These are phyloP conservation scores for Mesorhabditis sp. DNA, from an alignment of 2,888 invertebrate species.

Conservation along the genomic window DNA sequence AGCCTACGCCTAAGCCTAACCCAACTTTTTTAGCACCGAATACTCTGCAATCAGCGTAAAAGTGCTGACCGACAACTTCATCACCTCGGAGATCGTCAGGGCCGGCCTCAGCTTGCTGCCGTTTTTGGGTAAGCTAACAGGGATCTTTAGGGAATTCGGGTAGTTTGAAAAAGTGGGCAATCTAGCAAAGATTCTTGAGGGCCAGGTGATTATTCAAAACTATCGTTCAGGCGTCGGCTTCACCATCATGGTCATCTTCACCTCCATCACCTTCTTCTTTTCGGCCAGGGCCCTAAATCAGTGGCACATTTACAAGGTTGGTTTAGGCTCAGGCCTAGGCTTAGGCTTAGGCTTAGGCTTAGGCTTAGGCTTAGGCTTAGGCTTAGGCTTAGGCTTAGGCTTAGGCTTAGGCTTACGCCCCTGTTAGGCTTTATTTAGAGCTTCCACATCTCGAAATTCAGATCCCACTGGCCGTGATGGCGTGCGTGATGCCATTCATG, in stretches of 20 bases:
- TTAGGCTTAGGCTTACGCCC: too few relatives aligned
- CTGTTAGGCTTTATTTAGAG: neutral
- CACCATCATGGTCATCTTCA: conserved; percentile 52
- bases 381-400: too few relatives aligned
- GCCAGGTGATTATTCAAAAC: neutral
- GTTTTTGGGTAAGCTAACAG: conserved; percentile 23
- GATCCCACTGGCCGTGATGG: conserved; percentile 48
- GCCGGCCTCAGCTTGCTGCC: conserved; percentile 38
- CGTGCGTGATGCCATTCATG: conserved; percentile 55
- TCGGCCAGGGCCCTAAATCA: conserved; percentile 46
- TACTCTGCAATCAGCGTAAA: conserved; percentile 20
- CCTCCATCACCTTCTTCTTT: conserved; percentile 43
- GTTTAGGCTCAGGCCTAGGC: neutral
- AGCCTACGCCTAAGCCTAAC: neutral
- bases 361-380: too few relatives aligned
- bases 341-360: neutral
- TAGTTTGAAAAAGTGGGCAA: neutral
- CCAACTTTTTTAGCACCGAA: neutral
- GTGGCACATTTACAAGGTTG: conserved; percentile 43
- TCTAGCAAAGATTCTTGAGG: neutral
- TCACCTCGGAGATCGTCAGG: conserved; percentile 50
- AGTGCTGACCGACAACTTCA: conserved; percentile 48
- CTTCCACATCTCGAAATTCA: conserved; percentile 17
- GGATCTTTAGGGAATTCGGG: neutral
- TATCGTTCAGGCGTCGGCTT: conserved; percentile 45